Conservation (phyloP, 2,113 vertebrate species). For the Etheostoma cragini region DNA sequence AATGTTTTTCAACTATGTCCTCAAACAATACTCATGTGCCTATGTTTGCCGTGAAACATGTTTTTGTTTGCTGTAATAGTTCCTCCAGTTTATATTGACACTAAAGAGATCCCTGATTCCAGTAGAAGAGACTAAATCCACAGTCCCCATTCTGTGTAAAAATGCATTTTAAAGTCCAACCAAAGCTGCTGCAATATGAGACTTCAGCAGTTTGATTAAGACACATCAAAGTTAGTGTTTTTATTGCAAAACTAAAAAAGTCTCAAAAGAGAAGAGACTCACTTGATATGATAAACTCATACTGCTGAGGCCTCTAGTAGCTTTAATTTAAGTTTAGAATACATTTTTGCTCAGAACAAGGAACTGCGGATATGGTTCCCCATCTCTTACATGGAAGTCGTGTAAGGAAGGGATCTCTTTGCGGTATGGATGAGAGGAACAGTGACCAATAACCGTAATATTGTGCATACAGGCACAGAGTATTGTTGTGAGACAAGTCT, state of each 20-base stretch:
- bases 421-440: not conserved
- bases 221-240: not conserved
- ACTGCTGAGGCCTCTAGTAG: not conserved
- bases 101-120: not conserved
- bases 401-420: not conserved
- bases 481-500: not conserved
- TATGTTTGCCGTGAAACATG: not conserved
- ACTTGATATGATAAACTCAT: not conserved
- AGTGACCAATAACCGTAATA: not conserved
- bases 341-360: not conserved
- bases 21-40: not conserved
- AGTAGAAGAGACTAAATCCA: not conserved
- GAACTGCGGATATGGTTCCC: not conserved
- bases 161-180: not conserved
- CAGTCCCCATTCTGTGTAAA: not conserved
- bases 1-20: not conserved
- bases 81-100: not conserved
- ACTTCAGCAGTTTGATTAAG: not conserved
- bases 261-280: not conserved
- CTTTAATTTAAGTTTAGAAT: not conserved
- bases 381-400: not conserved
- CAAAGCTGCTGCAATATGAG: not conserved
- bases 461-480: not conserved
- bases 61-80: not conserved
- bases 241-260: not conserved